Conservation (phyloP, 64 coral and sea anemone genomes). For the Pocillopora verrucosa region DNA sequence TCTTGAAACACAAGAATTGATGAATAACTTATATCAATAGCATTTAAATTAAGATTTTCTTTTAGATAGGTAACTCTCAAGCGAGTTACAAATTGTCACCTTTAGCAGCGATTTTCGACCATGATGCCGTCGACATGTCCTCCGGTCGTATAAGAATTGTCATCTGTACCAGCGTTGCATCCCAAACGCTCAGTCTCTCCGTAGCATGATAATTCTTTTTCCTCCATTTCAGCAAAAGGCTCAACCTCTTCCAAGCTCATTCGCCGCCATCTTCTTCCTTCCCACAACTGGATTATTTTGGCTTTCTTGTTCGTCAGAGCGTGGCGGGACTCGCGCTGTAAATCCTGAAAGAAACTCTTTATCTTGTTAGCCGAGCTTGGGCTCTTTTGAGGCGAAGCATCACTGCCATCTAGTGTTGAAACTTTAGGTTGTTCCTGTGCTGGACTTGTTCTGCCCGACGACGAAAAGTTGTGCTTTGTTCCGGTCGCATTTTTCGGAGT, state of each 20-base stretch:
- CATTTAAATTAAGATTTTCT: not conserved
- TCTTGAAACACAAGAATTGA: too few species aligned
- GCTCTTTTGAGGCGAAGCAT: slow-evolving; percentile 11
- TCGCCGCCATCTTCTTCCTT: slow-evolving; percentile 26
- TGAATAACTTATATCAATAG: not conserved
- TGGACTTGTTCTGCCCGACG: not conserved
- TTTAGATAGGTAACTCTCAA: too few species aligned
- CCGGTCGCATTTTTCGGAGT: not conserved
- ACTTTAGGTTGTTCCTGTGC: not conserved
- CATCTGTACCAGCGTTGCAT: not conserved
- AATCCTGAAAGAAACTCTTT: slow-evolving; percentile 66
- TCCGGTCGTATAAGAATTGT: not conserved
- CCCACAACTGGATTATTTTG: slow-evolving; percentile 46
- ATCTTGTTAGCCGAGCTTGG: slow-evolving; percentile 28
- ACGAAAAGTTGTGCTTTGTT: not conserved
- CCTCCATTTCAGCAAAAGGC: slow-evolving; percentile 56
- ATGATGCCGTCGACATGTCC: not conserved
- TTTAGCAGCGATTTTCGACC: not conserved
- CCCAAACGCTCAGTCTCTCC: slow-evolving; percentile 28
- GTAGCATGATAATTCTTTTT: slow-evolving; percentile 32
- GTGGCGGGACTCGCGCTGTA: slow-evolving; percentile 53
- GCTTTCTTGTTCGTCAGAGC: slow-evolving; percentile 40
- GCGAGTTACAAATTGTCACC: not conserved
- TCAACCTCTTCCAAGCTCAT: slow-evolving; percentile 32
- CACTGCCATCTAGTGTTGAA: not conserved